Conservation (phyloP, 2,888 invertebrate species). For the Eristalis pertinax region DNA sequence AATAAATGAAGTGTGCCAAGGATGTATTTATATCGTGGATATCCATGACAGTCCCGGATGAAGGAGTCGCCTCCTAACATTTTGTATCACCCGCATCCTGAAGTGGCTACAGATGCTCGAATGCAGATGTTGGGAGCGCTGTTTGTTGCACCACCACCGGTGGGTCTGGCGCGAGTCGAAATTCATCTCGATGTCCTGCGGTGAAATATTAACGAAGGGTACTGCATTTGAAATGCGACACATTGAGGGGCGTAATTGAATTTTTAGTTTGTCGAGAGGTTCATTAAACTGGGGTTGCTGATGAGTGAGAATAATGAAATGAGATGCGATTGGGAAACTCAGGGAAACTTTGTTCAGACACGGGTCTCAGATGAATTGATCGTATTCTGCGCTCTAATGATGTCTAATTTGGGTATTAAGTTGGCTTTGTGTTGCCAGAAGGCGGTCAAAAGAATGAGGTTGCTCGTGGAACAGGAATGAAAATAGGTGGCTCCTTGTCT, state of each 20-base stretch:
- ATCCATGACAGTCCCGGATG: not conserved
- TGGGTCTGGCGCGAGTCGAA: not conserved
- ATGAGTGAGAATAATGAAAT: too few species aligned
- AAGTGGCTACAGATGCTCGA: constrained; percentile 11
- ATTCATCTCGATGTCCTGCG: not conserved
- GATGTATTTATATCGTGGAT: not conserved
- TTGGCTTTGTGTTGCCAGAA: too few species aligned
- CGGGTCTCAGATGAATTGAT: too few species aligned
- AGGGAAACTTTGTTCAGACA: too few species aligned
- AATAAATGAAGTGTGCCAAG: not conserved
- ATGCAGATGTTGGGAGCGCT: constrained; percentile 4
- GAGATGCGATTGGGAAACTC: too few species aligned
- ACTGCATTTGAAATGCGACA: not conserved
- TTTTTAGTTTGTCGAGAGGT: not conserved
- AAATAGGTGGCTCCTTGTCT: too few species aligned
- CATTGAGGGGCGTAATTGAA: not conserved
- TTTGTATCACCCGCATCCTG: constrained; percentile 17
- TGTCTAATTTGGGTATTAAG: too few species aligned
- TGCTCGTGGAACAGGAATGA: too few species aligned
- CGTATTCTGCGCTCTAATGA: too few species aligned
- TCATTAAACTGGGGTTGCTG: too few species aligned
- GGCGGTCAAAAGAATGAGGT: too few species aligned
- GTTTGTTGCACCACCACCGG: not conserved
- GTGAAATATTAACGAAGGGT: constrained; percentile 8
- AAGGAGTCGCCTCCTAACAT: not conserved